A percentile compares a stretch with the other conserved stretches of the same genome.
These are phyloP conservation scores for Unio pictorum DNA, from an alignment of 2,888 invertebrate species.

Conservation along the genomic window DNA sequence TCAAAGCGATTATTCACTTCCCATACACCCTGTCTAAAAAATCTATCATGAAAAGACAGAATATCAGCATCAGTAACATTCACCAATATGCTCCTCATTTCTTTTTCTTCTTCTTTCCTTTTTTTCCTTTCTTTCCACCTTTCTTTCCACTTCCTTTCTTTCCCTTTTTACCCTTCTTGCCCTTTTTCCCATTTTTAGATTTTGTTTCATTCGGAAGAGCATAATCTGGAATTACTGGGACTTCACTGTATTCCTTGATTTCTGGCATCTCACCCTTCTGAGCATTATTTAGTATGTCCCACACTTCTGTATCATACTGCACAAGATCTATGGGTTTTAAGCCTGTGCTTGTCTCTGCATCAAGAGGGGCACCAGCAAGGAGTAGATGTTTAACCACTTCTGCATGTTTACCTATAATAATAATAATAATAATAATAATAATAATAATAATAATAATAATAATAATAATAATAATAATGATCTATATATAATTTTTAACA, in stretches of 20 bases:
- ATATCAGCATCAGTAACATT: not conserved
- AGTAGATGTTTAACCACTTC: conserved; percentile 55
- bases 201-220: conserved; percentile 45
- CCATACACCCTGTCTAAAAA: no score
- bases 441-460: not conserved
- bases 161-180: conserved; percentile 33
- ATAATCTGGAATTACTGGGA: conserved; percentile 53
- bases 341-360: conserved; percentile 43
- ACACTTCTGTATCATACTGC: conserved; percentile 40
- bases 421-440: not conserved
- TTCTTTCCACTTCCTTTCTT: conserved; percentile 24
- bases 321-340: conserved; percentile 49
- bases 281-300: conserved; percentile 51
- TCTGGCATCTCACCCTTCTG: conserved; percentile 54
- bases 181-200: conserved; percentile 44
- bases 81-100: conserved; percentile 11
- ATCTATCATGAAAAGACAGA: not conserved
- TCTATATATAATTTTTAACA: not conserved
- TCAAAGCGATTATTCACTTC: no score
- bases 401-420: conserved; percentile 45
- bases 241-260: conserved; percentile 50
- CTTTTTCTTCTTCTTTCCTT: conserved; percentile 41
- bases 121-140: conserved; percentile 35
- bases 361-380: conserved; percentile 47
- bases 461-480: no score